Evolutionary conservation across 2,113 vertebrate genomes (phyloP).

Genomic region (Burhinus bistriatus): DNA sequence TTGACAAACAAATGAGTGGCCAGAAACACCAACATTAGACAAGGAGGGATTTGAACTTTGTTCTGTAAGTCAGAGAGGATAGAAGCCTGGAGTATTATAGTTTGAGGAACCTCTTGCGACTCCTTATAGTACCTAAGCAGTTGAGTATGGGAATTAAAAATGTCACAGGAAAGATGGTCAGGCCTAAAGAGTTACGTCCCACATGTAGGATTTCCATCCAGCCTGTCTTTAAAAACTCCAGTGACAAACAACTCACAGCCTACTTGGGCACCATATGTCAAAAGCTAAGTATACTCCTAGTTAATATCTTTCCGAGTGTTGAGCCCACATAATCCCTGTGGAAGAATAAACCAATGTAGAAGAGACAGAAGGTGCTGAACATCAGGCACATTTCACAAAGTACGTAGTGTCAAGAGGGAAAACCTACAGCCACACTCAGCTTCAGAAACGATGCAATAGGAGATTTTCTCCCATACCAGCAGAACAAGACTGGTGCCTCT

Average conservation of each 20-base stretch:
- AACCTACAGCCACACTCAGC: background rate
- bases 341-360: background rate
- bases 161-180: background rate
- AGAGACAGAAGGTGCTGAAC: background rate
- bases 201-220: background rate
- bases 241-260: background rate
- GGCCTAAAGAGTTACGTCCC: background rate
- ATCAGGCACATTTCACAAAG: background rate
- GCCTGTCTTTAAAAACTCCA: background rate
- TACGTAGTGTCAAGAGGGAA: background rate
- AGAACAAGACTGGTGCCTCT: background rate
- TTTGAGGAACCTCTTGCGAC: background rate
- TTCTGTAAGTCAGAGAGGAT: background rate
- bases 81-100: background rate
- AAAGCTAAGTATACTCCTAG: background rate
- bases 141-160: background rate
- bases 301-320: background rate
- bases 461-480: background rate
- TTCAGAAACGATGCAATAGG: background rate
- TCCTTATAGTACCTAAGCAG: background rate
- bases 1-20: constrained; percentile 28
- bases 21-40: background rate
- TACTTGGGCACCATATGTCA: background rate
- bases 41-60: background rate
- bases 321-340: background rate